Evolutionary conservation across 2,888 invertebrate species (phyloP).

Genomic region (Hartigia nigra): DNA sequence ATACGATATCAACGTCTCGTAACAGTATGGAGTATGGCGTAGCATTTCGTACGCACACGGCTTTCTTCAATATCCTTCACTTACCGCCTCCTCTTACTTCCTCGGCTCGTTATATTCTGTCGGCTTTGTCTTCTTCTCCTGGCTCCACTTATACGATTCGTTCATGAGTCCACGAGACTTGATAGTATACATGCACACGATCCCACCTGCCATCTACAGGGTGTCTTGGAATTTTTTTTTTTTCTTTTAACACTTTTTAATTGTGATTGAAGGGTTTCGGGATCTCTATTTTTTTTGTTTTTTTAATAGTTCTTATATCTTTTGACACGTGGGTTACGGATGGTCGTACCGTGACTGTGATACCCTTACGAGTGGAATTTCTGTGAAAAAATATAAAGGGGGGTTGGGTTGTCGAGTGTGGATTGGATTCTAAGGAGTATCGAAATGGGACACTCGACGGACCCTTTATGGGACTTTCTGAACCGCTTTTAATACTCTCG

Average conservation of each 20-base stretch:
- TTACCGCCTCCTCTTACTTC: neutral
- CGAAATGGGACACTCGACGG: neutral
- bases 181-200: neutral
- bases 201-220: constrained; percentile 5
- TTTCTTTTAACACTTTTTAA: neutral
- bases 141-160: neutral
- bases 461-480: neutral
- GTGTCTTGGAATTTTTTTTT: neutral
- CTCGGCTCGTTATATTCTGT: neutral
- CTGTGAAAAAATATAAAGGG: neutral
- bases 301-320: neutral
- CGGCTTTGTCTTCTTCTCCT: neutral
- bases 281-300: neutral
- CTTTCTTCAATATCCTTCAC: neutral
- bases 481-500: neutral
- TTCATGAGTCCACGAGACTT: neutral
- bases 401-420: neutral
- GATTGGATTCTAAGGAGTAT: neutral
- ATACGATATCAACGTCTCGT: neutral
- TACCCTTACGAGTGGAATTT: neutral
- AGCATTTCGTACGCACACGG: neutral
- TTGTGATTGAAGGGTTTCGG: neutral
- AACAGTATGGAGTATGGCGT: neutral
- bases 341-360: neutral
- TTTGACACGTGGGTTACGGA: neutral